Evolutionary conservation across 2,797 vertebrate species (phyloP).

Genomic region (Myotis vivesi): DNA sequence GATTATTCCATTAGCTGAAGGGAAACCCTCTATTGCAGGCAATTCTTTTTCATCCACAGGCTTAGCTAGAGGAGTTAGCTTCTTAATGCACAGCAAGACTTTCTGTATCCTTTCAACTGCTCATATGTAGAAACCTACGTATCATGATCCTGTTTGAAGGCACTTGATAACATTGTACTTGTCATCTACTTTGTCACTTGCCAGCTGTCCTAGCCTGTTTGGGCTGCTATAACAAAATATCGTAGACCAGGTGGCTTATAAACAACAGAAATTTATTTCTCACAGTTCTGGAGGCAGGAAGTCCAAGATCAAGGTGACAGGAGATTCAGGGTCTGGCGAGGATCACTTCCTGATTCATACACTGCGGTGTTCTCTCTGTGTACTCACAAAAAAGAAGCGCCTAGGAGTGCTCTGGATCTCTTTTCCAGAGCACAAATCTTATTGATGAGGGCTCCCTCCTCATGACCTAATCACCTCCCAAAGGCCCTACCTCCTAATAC

Average conservation of each 20-base stretch:
- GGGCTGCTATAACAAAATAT: neutral
- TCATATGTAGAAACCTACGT: neutral
- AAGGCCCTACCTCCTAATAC: neutral
- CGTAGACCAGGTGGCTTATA: neutral
- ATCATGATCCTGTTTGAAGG: constrained; percentile 67
- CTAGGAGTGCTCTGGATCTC: neutral
- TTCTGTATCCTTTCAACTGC: neutral
- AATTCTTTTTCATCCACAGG: neutral
- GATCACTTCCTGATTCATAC: neutral
- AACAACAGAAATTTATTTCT: neutral
- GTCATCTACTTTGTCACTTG: constrained; percentile 52
- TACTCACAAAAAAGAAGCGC: neutral
- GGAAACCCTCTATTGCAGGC: neutral
- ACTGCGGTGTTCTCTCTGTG: neutral
- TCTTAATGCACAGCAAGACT: neutral
- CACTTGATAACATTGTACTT: constrained; percentile 62
- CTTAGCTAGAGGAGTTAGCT: neutral
- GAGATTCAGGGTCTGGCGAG: neutral
- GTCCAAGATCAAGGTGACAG: neutral
- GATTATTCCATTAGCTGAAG: neutral
- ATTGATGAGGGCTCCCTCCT: neutral
- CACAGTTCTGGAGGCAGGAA: neutral
- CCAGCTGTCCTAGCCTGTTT: neutral
- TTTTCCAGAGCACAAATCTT: neutral
- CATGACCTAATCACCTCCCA: neutral